Percentiles rank a stretch among this genome's conserved stretches.
phyloP scores from a whole-genome alignment of 1,140 invertebrate species.

The Cyclargus thomasi region DNA sequence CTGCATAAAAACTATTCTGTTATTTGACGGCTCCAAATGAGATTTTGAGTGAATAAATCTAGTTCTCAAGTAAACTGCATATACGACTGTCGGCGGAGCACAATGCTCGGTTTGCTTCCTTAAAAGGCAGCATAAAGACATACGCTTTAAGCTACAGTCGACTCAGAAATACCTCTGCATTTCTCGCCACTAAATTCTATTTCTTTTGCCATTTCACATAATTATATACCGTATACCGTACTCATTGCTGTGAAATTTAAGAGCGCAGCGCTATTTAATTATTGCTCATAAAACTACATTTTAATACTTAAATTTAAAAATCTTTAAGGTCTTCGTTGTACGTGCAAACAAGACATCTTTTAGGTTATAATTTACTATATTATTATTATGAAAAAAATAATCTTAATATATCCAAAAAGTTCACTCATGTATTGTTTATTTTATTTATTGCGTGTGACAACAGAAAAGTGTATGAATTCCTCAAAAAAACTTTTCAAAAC shows the following conservation, averaged over 20 bases:
- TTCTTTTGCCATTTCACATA: background rate
- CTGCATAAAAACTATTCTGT: background rate
- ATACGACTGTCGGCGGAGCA: background rate
- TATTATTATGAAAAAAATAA: no score
- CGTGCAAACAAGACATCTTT: background rate
- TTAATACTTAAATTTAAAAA: background rate
- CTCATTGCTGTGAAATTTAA: background rate
- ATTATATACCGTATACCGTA: background rate
- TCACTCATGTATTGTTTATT: no score
- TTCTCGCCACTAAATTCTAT: slow-evolving; percentile 7
- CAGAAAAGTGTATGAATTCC: background rate
- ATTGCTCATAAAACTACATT: background rate
- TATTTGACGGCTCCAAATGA: background rate
- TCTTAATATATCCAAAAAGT: no score
- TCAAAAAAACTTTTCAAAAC: background rate
- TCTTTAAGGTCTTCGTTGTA: background rate
- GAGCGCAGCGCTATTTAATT: background rate
- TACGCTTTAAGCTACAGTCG: slow-evolving; percentile 6
- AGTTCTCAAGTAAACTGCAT: background rate
- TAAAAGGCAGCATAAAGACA: slow-evolving; percentile 15
- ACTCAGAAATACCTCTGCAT: slow-evolving; percentile 1
- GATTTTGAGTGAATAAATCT: background rate
- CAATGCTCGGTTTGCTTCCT: slow-evolving; percentile 6
- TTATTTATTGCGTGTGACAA: no score
- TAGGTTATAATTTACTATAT: no score